Conservation (phyloP, 92 coral and sea anemone species). For the Parazoanthus swiftii region DNA sequence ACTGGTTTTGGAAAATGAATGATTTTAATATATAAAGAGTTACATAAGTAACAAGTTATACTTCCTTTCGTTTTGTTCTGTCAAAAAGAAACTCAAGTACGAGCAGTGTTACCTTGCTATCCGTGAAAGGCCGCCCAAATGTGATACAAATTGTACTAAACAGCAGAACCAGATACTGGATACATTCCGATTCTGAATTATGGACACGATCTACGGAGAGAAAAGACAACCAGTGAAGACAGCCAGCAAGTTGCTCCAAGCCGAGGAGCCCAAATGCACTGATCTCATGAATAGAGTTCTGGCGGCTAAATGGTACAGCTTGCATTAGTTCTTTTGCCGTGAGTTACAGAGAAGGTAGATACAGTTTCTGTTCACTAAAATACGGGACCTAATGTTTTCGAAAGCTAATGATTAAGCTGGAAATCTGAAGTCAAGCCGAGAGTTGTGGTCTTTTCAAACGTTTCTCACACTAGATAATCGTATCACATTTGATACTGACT, state of each 20-base stretch:
- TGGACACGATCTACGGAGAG: conserved; percentile 74
- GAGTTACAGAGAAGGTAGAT: too few relatives aligned
- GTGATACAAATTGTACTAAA: conserved; percentile 82
- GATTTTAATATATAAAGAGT: neutral
- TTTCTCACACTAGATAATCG: too few relatives aligned
- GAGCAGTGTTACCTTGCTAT: conserved; percentile 60
- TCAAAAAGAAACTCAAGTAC: neutral
- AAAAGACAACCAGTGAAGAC: neutral
- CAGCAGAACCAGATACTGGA: conserved; percentile 70
- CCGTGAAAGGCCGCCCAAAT: conserved; percentile 83
- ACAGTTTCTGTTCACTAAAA: too few relatives aligned
- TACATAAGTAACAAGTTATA: neutral
- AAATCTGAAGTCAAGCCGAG: too few relatives aligned
- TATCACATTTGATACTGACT: too few relatives aligned
- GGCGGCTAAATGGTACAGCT: too few relatives aligned
- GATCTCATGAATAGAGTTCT: too few relatives aligned
- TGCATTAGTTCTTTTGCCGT: neutral
- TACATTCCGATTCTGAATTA: conserved; percentile 69
- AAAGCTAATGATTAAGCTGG: neutral
- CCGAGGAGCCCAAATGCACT: neutral
- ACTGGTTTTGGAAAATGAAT: neutral
- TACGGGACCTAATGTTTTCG: neutral
- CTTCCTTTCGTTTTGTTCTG: neutral
- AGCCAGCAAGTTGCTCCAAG: neutral
- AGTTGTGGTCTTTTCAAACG: too few relatives aligned